These are phyloP conservation scores for Drosophila hamatofila DNA, from an alignment of 2,888 invertebrate species.

Conservation along the genomic window DNA sequence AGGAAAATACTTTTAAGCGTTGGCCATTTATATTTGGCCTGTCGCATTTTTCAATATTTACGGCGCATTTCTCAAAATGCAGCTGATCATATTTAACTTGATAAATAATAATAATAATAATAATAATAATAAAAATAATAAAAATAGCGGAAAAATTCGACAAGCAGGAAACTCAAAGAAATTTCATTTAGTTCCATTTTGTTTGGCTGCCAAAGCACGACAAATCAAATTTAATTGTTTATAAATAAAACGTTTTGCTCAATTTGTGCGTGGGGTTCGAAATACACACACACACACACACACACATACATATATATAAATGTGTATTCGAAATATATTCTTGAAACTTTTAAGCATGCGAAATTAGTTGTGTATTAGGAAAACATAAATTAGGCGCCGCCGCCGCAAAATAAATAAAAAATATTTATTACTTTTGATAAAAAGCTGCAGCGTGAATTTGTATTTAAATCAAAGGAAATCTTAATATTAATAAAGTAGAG, in stretches of 20 bases:
- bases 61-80: slow-evolving; percentile 46
- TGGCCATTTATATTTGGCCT: slow-evolving; percentile 55
- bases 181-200: slow-evolving; percentile 36
- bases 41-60: slow-evolving; percentile 77
- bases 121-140: slow-evolving; percentile 1
- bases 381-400: slow-evolving; percentile 72
- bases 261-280: slow-evolving; percentile 60
- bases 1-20: slow-evolving; percentile 75
- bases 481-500: slow-evolving; percentile 16
- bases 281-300: neutral
- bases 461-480: slow-evolving; percentile 57
- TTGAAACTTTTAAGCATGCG: slow-evolving; percentile 46
- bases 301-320: neutral
- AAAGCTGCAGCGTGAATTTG: slow-evolving; percentile 50
- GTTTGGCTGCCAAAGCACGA: slow-evolving; percentile 54
- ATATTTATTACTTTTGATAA: slow-evolving; percentile 72
- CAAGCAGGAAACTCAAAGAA: slow-evolving; percentile 57
- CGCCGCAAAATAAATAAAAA: slow-evolving; percentile 66
- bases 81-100: slow-evolving; percentile 14
- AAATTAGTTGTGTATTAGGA: slow-evolving; percentile 77
- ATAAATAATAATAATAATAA: slow-evolving; percentile 14
- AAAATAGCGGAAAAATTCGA: slow-evolving; percentile 9
- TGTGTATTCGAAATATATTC: slow-evolving; percentile 1
- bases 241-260: slow-evolving; percentile 80
- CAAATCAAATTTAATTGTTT: slow-evolving; percentile 82